These are phyloP conservation scores for Scaptomyza parva DNA, from an alignment of 2,888 invertebrate genomes.

Conservation along the genomic window DNA sequence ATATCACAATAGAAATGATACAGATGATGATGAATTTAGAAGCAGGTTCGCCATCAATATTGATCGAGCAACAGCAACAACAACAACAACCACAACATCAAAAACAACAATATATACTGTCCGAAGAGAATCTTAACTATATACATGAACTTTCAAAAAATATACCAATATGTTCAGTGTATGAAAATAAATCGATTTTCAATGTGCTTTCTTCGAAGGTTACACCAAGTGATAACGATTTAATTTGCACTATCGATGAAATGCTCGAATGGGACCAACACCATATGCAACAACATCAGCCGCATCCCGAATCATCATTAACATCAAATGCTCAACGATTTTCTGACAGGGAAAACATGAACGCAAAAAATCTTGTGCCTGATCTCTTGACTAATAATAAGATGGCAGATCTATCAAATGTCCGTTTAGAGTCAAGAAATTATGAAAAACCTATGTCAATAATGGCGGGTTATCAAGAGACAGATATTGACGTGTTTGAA, in stretches of 20 bases:
- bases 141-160: conserved; percentile 84
- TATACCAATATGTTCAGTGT: conserved; percentile 84
- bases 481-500: conserved; percentile 69
- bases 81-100: not conserved
- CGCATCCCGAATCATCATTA: not conserved
- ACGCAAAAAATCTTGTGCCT: conserved; percentile 43
- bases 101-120: conserved; percentile 67
- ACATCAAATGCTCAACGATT: not conserved
- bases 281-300: conserved; percentile 23
- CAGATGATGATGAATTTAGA: conserved; percentile 36
- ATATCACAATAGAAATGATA: conserved; percentile 50
- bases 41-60: not conserved
- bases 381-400: conserved; percentile 55
- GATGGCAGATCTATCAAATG: not conserved
- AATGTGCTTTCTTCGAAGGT: conserved; percentile 67
- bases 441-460: not conserved
- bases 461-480: conserved; percentile 57
- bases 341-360: not conserved
- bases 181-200: conserved; percentile 84
- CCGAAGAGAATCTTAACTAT: conserved; percentile 84
- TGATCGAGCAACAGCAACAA: not conserved
- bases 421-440: not conserved
- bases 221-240: conserved; percentile 15
- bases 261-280: conserved; percentile 80
- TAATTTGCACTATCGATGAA: conserved; percentile 74